Base-by-base conservation (phyloP, 1,140 invertebrate genomes). In the Drosophila eugracilis region DNA sequence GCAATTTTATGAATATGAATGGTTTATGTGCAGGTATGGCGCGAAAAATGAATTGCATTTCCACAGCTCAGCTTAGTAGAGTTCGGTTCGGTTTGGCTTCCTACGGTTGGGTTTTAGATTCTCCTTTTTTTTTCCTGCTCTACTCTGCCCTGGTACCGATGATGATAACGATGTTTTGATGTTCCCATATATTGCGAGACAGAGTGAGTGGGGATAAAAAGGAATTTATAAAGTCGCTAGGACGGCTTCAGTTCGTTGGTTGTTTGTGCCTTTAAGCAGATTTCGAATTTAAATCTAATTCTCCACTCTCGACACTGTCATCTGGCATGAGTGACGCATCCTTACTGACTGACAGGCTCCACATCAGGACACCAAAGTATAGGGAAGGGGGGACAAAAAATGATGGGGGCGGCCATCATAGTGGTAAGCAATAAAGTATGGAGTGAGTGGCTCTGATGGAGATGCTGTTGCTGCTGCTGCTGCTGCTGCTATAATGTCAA, bases 1-100 rank as follows among this genome's bases (percentile, higher is more conserved):
- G 86, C 80, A 89, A 89, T 89, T 89, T 89, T 89, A 85, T 89
- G 85, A 89, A 89, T 89, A 89, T 86, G 73, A 89, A 89, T 89
- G 69, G 37, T 54, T 55, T 66, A 59, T 73, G 76, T 71, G 71
- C 49, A 74, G 70, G 71, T 74, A 74, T 49, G 71, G 70, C 70
- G 57, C 57, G 69, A 73, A 42, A 72, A 75, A 75, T 75, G 58
- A 75, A 65, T 75, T 74, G 58, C 59, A 55, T 75, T 71, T 70
- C 41, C 66, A 70, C 39, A 55, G 63, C 26, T 69, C 41, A 21
- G 22, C 65, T 45, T 15, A 24, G 39, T 54, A 17, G 34, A 66
- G 60, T 53, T 49, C n/a, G 14, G 53, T 22, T 24, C 2, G 41
- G 41, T 26, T 22, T 14, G 26, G 57, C 14, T 53, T 52, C 34